Conservation (phyloP, 1,140 invertebrate genomes). For the Cotesia vestalis region DNA sequence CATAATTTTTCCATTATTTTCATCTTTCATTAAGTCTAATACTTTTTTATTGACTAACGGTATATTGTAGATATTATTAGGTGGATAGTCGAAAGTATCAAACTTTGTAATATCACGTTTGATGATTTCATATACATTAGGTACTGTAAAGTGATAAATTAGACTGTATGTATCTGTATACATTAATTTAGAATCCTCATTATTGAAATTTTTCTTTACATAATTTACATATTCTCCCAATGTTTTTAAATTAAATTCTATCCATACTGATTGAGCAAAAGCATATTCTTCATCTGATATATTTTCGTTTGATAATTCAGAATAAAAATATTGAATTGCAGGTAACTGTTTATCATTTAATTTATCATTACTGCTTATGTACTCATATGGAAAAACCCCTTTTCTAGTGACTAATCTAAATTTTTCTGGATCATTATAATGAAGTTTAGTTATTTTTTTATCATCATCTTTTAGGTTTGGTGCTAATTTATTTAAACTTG, state of each 20-base stretch:
- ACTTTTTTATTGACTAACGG: constrained; percentile 31
- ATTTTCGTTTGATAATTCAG: constrained; percentile 46
- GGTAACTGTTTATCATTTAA: constrained; percentile 38
- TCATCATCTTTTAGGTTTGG: constrained; percentile 28
- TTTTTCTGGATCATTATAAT: constrained; percentile 36
- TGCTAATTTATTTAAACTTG: constrained; percentile 41
- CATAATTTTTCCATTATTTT: constrained; percentile 30
- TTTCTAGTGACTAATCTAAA: constrained; percentile 41
- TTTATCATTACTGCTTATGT: constrained; percentile 44
- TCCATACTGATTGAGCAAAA: constrained; percentile 55
- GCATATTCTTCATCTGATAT: constrained; percentile 53
- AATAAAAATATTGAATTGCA: constrained; percentile 52
- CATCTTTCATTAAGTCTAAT: constrained; percentile 33
- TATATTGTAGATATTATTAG: constrained; percentile 9
- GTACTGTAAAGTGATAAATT: not conserved
- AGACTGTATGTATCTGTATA: constrained; percentile 4
- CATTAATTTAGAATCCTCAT: not conserved
- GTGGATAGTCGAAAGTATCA: constrained; percentile 5
- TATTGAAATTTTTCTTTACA: not conserved
- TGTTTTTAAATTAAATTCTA: constrained; percentile 52
- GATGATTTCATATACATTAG: not conserved
- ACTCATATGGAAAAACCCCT: constrained; percentile 50
- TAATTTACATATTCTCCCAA: constrained; percentile 58
- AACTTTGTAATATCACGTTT: constrained; percentile 8
- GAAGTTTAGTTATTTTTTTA: constrained; percentile 31